These are phyloP conservation scores for Thelaira solivaga DNA, from an alignment of 2,888 invertebrate species.

Conservation along the genomic window DNA sequence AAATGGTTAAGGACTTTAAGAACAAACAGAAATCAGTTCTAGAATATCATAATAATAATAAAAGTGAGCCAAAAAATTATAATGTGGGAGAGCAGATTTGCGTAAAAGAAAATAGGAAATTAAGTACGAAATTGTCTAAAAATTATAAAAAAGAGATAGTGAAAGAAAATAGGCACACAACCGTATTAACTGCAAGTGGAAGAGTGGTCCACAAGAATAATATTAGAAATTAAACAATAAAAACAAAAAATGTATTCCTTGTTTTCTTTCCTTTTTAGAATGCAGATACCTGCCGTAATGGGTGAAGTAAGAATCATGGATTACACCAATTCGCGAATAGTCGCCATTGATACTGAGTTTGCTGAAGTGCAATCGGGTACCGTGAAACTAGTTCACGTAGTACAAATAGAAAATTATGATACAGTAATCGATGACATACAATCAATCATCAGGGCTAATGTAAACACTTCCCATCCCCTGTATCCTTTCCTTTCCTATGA, in stretches of 20 bases:
- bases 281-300: too few relatives aligned
- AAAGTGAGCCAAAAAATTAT: neutral
- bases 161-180: neutral
- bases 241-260: neutral
- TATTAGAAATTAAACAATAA: neutral
- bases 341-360: slow-evolving; percentile 30
- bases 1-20: neutral
- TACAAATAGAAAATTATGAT: too few relatives aligned
- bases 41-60: neutral
- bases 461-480: too few relatives aligned
- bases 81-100: neutral
- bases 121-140: neutral
- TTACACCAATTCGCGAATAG: slow-evolving; percentile 41
- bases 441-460: neutral
- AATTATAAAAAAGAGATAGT: too few relatives aligned
- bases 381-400: too few relatives aligned
- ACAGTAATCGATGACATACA: too few relatives aligned
- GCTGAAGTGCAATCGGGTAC: too few relatives aligned
- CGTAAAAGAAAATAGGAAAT: neutral
- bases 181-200: too few relatives aligned
- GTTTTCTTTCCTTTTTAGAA: neutral
- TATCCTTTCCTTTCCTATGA: neutral
- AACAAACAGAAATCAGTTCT: neutral
- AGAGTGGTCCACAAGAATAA: too few relatives aligned
- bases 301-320: too few relatives aligned